Conservation (phyloP, 2,888 invertebrate genomes). For the Apodemia hepburni region DNA sequence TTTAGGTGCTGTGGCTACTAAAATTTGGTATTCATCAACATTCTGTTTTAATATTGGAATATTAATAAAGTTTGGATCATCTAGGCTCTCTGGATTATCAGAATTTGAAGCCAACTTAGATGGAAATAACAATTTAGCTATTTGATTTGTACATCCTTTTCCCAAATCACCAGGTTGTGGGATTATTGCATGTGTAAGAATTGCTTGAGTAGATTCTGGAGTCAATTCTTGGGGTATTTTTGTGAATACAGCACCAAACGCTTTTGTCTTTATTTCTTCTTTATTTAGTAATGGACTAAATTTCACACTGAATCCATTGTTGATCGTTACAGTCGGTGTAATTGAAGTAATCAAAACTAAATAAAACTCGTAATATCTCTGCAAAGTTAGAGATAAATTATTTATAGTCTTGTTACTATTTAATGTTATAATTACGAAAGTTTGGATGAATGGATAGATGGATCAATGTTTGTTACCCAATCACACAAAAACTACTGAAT, state of each 20-base stretch:
- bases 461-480: too few relatives aligned
- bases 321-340: constrained; percentile 44
- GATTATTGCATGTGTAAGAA: constrained; percentile 38
- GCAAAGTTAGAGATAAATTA: background rate
- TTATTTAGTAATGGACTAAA: constrained; percentile 44
- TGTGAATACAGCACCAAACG: constrained; percentile 42
- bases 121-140: constrained; percentile 45
- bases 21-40: constrained; percentile 51
- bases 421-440: background rate
- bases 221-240: constrained; percentile 47
- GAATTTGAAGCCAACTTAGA: constrained; percentile 24
- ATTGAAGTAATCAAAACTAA: constrained; percentile 27
- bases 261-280: constrained; percentile 36
- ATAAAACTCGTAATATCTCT: constrained; percentile 26
- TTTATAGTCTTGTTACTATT: background rate
- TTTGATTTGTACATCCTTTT: constrained; percentile 47
- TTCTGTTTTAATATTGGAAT: constrained; percentile 52
- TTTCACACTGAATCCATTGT: constrained; percentile 50
- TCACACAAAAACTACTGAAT: too few relatives aligned
- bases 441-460: too few relatives aligned
- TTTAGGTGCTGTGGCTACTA: constrained; percentile 60
- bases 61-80: constrained; percentile 40
- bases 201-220: constrained; percentile 29
- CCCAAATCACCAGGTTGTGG: constrained; percentile 35
- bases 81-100: constrained; percentile 24